phyloP scores from a whole-genome alignment of 1,140 invertebrate genomes.

The Anoplophora glabripennis region DNA sequence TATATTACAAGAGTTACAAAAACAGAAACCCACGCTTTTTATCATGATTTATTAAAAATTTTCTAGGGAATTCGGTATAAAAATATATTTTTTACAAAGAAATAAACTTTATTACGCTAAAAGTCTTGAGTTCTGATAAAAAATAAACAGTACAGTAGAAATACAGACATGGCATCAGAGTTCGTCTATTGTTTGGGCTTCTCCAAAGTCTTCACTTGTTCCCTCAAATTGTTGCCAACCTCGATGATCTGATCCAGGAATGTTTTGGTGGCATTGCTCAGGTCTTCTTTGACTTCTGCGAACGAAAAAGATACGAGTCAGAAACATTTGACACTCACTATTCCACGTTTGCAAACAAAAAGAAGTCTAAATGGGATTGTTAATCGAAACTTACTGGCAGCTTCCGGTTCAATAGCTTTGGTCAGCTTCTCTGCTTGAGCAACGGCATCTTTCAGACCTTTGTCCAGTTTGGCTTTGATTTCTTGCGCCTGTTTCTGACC shows the following conservation, averaged over 20 bases:
- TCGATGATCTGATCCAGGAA: constrained; percentile 32
- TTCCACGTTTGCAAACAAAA: not conserved
- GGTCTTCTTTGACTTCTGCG: constrained; percentile 36
- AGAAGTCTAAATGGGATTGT: not conserved
- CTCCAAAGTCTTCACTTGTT: constrained; percentile 12
- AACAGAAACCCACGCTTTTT: too few relatives aligned
- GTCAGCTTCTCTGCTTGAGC: constrained; percentile 34
- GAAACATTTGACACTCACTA: too few relatives aligned
- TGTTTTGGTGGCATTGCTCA: constrained; percentile 28
- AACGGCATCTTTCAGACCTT: constrained; percentile 35
- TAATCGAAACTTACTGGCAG: constrained; percentile 30
- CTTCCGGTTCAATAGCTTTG: constrained; percentile 38
- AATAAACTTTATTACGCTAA: not conserved
- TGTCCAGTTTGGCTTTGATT: constrained; percentile 32
- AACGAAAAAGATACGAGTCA: too few relatives aligned
- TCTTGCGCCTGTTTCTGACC: constrained; percentile 36
- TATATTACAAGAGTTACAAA: too few relatives aligned
- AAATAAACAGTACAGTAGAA: constrained; percentile 1
- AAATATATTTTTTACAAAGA: not conserved
- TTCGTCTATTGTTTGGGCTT: constrained; percentile 18
- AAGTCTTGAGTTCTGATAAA: not conserved
- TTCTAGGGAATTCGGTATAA: not conserved
- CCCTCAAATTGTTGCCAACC: constrained; percentile 29
- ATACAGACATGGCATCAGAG: not conserved
- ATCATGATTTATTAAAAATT: not conserved